Base-by-base conservation (phyloP, 2,888 invertebrate species). In the Parasteatoda lunata region DNA sequence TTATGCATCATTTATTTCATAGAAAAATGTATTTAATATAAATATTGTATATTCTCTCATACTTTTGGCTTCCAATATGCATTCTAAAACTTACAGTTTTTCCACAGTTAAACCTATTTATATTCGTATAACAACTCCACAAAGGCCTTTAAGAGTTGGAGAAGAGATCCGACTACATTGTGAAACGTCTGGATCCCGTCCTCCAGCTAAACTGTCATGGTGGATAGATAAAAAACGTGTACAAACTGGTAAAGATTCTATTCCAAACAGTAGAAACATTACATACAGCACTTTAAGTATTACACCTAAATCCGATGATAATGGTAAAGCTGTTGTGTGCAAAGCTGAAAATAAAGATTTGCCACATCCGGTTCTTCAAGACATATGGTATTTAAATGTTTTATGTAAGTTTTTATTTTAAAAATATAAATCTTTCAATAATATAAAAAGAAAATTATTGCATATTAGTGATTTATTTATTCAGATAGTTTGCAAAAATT, bases 311-410 rank as follows among this genome's bases (percentile, higher is more conserved):
- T 87, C 89, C 54, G 90, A 90, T 64, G 90, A 90, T 81, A 89
- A 90, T 86, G 90, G 90, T 15, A 90, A 90, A 78, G 81, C 81
- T 49, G 84, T 90, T 65, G 88, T 88, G 13, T 90, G 90, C 69
- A 89, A 89, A 77, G 90, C 90, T 13, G 90, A 90, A 73, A 90
- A 90, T 77, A 88, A 88, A 7, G 85, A 84, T 13, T 86, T 90
- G 71, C 76, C 88, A 47, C 88, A 90, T 76, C 88, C 90, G 15
- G 76, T 88, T 45, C 73, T 90, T 4, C 90, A 90, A 88, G 90
- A 90, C 68, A 88, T 79, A 47, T 89, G 90, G 89, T 86, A 52
- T 15, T 83, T 90, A 45, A 89, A 90, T 77, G 83, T 90, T n/a
- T 83, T 89, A 71, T 90, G 90, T 90, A 89, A 90, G 90, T 89